Evolutionary conservation across 2,113 vertebrate genomes (phyloP).

Genomic region (Gymnogyps californianus): DNA sequence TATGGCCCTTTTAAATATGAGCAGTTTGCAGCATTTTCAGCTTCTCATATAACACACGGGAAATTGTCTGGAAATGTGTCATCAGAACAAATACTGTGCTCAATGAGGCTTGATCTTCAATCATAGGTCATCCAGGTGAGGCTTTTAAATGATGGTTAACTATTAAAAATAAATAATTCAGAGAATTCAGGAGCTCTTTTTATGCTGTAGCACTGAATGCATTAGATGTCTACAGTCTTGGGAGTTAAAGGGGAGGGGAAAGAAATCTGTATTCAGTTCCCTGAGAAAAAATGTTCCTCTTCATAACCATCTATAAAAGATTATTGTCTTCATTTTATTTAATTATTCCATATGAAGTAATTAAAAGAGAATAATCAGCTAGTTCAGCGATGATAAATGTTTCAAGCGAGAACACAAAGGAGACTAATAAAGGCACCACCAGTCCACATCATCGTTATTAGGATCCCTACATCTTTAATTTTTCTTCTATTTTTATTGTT

Average conservation of each 20-base stretch:
- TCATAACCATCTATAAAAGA: conserved; percentile 70
- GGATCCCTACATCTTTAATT: conserved; percentile 46
- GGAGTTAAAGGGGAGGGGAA: not conserved
- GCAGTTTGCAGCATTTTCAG: not conserved
- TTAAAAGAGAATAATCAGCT: conserved; percentile 68
- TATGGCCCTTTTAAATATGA: not conserved
- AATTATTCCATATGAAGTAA: conserved; percentile 73
- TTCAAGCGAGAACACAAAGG: conserved; percentile 65
- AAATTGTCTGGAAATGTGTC: conserved; percentile 32
- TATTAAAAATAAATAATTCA: conserved; percentile 61
- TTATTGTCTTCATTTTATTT: conserved; percentile 75
- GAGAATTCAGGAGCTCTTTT: not conserved
- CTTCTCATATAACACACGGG: not conserved
- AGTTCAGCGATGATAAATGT: conserved; percentile 49
- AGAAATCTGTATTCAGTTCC: not conserved
- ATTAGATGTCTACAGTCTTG: not conserved
- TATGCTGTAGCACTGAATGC: not conserved
- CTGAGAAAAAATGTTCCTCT: conserved; percentile 51
- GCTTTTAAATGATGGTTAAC: conserved; percentile 35
- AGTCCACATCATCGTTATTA: conserved; percentile 41
- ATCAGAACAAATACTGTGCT: conserved; percentile 10
- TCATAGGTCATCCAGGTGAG: conserved; percentile 30
- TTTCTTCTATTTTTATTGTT: conserved; percentile 60
- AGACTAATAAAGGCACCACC: conserved; percentile 60
- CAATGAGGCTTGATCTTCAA: conserved; percentile 45